Base-by-base conservation (phyloP, 1,140 invertebrate species). In the Ips typographus region DNA sequence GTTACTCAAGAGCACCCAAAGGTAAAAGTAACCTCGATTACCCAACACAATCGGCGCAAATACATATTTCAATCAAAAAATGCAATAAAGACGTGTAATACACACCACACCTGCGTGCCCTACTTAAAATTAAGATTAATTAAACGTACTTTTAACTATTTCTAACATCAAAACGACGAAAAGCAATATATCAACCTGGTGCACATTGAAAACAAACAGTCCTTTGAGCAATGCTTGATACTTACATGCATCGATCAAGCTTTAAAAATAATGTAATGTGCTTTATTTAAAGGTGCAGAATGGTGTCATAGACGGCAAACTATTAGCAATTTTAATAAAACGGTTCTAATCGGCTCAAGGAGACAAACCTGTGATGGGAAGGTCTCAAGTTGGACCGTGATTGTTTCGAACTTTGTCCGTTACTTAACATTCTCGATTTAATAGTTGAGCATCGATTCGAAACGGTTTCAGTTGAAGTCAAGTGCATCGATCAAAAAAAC, bases 291-390 rank as follows among this genome's bases (percentile, higher is more conserved):
- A 66, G 64, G 64, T 66, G 55, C 39, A 66, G 42, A 66, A 66
- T 66, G 64, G 64, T 66, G 64, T 66, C 64, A 58, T 62, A 47
- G 39, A 59, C 51, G 51, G 22, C 22, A 22, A 22, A 66, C 58
- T 66, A 66, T 58, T 66, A 66, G 64, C 64, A 66, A 66, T 66
- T 66, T 66, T 65, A 65, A 65, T 65, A 65, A 66, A 66, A 58
- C 55, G 55, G 49, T 58, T 66, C 40, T 38, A 66, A 66, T 66
- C 64, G 55, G 64, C 64, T 66, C 64, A 66, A 66, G 64, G 64
- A 40, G 41, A 57, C 38, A 42, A 22, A 44, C 55, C 58, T 59
- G 53, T 58, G 64, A 66, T 55, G 49, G 49, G 44, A 22, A 49
- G 44, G 44, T 49, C 44, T 49, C 22, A 3, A 49, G 22, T 49